Evolutionary conservation across 2,113 vertebrate genomes (phyloP), one percentile per base, ranked within the genome.

Genomic region (Antennarius striatus): DNA sequence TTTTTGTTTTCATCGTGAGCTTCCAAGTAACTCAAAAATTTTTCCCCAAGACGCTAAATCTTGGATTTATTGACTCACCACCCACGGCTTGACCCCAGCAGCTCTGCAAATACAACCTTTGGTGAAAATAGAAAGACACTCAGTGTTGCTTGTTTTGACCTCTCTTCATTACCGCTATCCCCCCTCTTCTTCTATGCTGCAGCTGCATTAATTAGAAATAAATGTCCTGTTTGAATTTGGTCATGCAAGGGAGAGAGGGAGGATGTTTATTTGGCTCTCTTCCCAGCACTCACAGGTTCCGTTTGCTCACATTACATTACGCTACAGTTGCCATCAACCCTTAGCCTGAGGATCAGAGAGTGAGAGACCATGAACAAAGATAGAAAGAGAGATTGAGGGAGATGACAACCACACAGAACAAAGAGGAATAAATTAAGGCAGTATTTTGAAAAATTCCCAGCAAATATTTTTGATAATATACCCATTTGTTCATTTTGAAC

Each of bases 281-380:
- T 80, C 80, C 53, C 72, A 86, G 79, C 81, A 71, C 79, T 88
- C 77, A 59, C 86, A 86, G 89, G 84, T 91, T 89, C 78, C 62
- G 71, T 85, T 90, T 68, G 71, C 80, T 88, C 80, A 58, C 88
- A 85, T 90, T 87, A 82, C 85, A 82, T 86, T 82, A 89, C 82
- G 90, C 90, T 88, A 90, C 82, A 88, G 73, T 87, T 87, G 82
- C 60, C 86, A 83, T 78, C 83, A 50, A 84, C 65, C 79, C 82
- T 52, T 80, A 60, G 83, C 87, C 89, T 57, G 42, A 1, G 81
- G 89, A 90, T 56, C 62, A 72, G 67, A 73, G 80, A 79, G 73
- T 45, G 72, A 82, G 79, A 81, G 58, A 53, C 68, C 56, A 56
- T 16, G 63, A 80, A 76, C 75, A 80, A 82, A 73, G 79, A 68